phyloP scores from a whole-genome alignment of 2,888 invertebrate species.

The Yponomeuta plumbellus region DNA sequence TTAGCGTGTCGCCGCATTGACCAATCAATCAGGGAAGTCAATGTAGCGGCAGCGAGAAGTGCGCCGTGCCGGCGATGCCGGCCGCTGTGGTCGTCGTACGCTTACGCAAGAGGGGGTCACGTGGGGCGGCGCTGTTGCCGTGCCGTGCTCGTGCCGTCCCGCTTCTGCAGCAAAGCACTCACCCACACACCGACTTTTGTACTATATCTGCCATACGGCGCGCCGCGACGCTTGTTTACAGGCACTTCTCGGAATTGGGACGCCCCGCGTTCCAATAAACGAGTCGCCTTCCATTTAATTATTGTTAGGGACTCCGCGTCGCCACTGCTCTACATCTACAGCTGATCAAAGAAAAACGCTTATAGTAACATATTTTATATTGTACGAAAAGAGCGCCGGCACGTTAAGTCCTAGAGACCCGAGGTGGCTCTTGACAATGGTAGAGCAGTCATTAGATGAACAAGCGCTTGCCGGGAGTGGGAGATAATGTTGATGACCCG shows the following conservation, averaged over 20 bases:
- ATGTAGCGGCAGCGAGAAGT: slow-evolving; percentile 30
- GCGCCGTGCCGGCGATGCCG: slow-evolving; percentile 35
- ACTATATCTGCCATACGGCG: slow-evolving; percentile 37
- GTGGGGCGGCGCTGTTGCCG: slow-evolving; percentile 69
- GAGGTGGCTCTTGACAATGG: background rate
- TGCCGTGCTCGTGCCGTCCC: slow-evolving; percentile 49
- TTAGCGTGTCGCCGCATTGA: slow-evolving; percentile 9
- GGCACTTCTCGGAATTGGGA: slow-evolving; percentile 62
- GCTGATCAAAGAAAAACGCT: slow-evolving; percentile 36
- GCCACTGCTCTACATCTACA: background rate
- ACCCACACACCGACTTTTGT: slow-evolving; percentile 28
- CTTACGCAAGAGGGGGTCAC: slow-evolving; percentile 74
- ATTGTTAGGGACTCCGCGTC: background rate
- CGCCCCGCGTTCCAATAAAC: slow-evolving; percentile 28
- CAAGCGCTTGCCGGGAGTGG: slow-evolving; percentile 13
- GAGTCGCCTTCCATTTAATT: background rate
- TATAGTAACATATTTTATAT: background rate
- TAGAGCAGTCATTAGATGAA: background rate
- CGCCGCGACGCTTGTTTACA: slow-evolving; percentile 62
- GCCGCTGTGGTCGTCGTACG: slow-evolving; percentile 58
- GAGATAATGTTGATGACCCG: slow-evolving; percentile 57
- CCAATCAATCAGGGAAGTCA: slow-evolving; percentile 42
- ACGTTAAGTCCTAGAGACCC: background rate
- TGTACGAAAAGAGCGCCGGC: background rate
- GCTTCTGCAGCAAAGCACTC: slow-evolving; percentile 35